Base-by-base conservation (phyloP, 1,140 invertebrate genomes). In the Theocolax elegans region DNA sequence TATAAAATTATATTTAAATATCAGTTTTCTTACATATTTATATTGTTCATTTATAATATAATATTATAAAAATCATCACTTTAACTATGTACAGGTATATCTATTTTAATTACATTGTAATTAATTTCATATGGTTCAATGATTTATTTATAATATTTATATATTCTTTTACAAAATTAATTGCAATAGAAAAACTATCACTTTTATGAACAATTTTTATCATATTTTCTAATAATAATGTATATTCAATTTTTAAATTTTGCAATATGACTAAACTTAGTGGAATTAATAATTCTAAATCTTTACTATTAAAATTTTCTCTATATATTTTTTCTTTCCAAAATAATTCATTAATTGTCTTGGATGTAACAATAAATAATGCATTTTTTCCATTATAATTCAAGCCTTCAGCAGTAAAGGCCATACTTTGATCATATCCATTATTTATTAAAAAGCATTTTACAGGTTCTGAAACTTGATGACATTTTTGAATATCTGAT, bases 371-470 rank as follows among this genome's bases (percentile, higher is more conserved):
- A 60, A 86, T 67, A 65, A 81, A 87, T 49, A 86, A 76, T 48
- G 81, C 67, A 65, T 78, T 77, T 64, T 74, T 79, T 3, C 80
- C 80, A 81, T 86, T 87, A 76, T 88, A 90, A 83, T 89, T 90
- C 60, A 90, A 72, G 17, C 89, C 89, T 72, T 85, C 81, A 2
- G 77, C 76, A 72, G 85, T 87, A 71, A 89, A 89, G 49, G 86
- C 87, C 76, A 89, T 84, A 72, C 85, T 84, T 72, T 83, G 76
- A 67, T 86, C 60, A 21, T 90, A 83, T 69, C 81, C 77, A 68
- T 88, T 85, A 31, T 78, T 77, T 60, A 78, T 80, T 40, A 90
- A 82, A 75, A 89, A 90, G 67, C 86, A 85, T 53, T 85, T 87
- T 72, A 84, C 84, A 49, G 67, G 83, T 75, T 53, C 75, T 72